Conservation (phyloP, 2,797 vertebrate genomes). For the Urosaurus nigricauda region DNA sequence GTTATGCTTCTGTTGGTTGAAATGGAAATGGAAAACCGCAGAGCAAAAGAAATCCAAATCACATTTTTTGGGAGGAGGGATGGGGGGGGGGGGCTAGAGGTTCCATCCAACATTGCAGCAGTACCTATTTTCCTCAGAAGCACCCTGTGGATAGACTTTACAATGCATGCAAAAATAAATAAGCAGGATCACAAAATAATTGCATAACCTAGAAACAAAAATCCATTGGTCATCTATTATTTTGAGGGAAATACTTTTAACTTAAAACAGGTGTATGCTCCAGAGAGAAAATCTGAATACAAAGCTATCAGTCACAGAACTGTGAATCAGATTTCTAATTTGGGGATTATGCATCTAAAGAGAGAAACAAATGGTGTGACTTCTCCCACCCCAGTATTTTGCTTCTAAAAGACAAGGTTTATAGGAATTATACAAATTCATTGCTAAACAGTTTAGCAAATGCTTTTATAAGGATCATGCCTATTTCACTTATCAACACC, state of each 20-base stretch:
- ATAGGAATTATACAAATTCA: conserved; percentile 30
- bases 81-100: neutral
- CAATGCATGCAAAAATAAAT: conserved; percentile 33
- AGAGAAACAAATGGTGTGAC: neutral
- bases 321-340: conserved; percentile 13
- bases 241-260: conserved; percentile 23
- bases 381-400: neutral
- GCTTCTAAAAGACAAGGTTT: conserved; percentile 6
- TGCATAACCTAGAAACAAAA: conserved; percentile 57
- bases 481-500: conserved; percentile 34
- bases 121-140: conserved; percentile 32
- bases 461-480: conserved; percentile 26
- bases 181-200: conserved; percentile 24
- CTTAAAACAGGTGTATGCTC: conserved; percentile 12
- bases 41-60: conserved; percentile 17
- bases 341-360: conserved; percentile 18
- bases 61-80: neutral
- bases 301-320: conserved; percentile 37
- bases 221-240: conserved; percentile 37
- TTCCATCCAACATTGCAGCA: conserved; percentile 16
- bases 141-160: conserved; percentile 52
- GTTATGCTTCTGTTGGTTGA: conserved; percentile 41
- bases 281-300: neutral
- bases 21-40: conserved; percentile 52
- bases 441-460: conserved; percentile 36